Evolutionary conservation across 2,797 vertebrate species (phyloP), one percentile per base, ranked within the genome.

Genomic region (Bradypodion ventrale): DNA sequence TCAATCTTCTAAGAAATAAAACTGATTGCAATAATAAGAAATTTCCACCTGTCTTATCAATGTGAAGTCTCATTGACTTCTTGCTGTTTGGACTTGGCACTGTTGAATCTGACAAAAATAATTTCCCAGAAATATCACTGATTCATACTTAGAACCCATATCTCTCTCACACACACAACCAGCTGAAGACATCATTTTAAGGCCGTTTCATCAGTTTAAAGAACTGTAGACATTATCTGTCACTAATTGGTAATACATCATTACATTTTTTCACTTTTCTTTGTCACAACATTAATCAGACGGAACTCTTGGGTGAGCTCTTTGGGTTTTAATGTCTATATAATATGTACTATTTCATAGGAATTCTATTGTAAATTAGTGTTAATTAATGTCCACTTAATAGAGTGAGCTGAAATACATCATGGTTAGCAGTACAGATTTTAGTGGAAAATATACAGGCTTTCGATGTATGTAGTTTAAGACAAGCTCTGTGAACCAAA

Each of bases 331-430:
- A 80, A 82, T 27, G 35, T 91, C 89, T 84, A 85, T 90, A 75
- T 92, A 93, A 93, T 90, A 93, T 88, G 70, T 75, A 68, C 77
- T 91, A 91, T 87, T 95, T 93, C 82, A 62, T 83, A 92, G 80
- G 79, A 94, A 92, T 93, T 93, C 89, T 74, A 86, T 93, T 95
- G 86, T 92, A 93, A 94, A 94, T 93, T 94, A 94, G 88, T 87
- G 79, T 90, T 93, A 93, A 94, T 96, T 95, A 95, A 95, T 91
- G 88, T 92, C 87, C 3, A 59, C 85, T 93, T 94, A 95, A 91
- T 90, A 79, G 70, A 88, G 85, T 91, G 89, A 92, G 92, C 77
- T 87, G 80, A 87, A 90, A 79, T 89, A 87, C 87, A 87, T 87
- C 89, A 93, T 89, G 89, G 86, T 92, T 90, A 92, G 81, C 32